Percentiles rank a stretch among this genome's conserved stretches.
phyloP scores from a whole-genome alignment of 2,113 vertebrate genomes.

The Sebastes fasciatus region DNA sequence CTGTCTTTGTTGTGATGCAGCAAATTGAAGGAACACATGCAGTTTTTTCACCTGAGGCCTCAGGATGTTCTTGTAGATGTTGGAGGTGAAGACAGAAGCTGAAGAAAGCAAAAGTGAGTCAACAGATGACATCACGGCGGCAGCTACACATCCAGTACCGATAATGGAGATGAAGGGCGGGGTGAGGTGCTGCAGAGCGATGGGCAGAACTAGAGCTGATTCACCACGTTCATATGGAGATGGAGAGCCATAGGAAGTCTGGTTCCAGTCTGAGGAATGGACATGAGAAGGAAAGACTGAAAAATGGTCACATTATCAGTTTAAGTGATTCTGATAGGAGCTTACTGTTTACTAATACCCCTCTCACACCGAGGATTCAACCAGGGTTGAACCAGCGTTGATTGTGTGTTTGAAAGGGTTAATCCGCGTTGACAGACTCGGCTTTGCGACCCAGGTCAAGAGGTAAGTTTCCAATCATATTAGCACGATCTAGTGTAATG shows the following conservation, averaged over 20 bases:
- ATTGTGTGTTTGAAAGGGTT: too few relatives aligned
- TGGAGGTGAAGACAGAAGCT: constrained; percentile 67
- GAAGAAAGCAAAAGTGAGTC: constrained; percentile 73
- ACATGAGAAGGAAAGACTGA: neutral
- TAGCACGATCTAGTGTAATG: too few relatives aligned
- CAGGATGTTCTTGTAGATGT: constrained; percentile 62
- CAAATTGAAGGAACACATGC: neutral
- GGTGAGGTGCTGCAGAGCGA: constrained; percentile 53
- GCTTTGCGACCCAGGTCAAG: too few relatives aligned
- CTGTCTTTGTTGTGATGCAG: neutral
- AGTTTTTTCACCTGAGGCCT: constrained; percentile 35
- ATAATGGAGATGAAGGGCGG: constrained; percentile 50
- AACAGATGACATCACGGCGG: constrained; percentile 68
- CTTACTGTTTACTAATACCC: too few relatives aligned
- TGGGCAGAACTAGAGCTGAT: constrained; percentile 43
- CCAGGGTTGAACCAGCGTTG: too few relatives aligned
- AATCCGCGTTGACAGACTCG: too few relatives aligned
- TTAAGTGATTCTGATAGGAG: too few relatives aligned
- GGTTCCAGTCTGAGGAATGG: constrained; percentile 61
- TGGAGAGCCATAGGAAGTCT: constrained; percentile 45
- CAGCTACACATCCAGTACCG: constrained; percentile 59
- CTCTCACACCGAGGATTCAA: too few relatives aligned
- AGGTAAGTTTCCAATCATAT: too few relatives aligned
- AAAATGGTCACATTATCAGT: too few relatives aligned
- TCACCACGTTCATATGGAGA: constrained; percentile 46